phyloP scores from a whole-genome alignment of 2,113 vertebrate species.

The Poecilia latipinna region DNA sequence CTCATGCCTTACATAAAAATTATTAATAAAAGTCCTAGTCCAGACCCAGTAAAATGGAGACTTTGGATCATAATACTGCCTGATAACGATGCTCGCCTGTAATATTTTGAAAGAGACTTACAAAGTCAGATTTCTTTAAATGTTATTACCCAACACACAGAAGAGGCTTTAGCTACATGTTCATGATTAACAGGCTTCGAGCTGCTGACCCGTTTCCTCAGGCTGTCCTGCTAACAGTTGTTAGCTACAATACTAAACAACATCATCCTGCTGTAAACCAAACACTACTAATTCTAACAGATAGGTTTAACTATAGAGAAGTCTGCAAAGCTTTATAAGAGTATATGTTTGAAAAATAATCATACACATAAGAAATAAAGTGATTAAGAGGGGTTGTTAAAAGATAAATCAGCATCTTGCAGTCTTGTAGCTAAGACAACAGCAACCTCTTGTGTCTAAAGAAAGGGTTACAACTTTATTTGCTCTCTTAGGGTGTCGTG shows the following conservation, averaged over 20 bases:
- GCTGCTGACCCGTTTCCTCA: conserved; percentile 67
- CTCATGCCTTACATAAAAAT: neutral
- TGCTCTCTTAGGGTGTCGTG: neutral
- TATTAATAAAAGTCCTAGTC: conserved; percentile 44
- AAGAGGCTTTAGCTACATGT: conserved; percentile 42
- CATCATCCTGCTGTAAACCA: conserved; percentile 17
- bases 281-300: neutral
- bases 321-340: neutral
- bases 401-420: neutral
- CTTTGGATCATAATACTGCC: conserved; percentile 25
- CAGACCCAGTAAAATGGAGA: conserved; percentile 14
- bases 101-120: conserved; percentile 14
- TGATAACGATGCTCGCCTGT: conserved; percentile 50
- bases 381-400: neutral
- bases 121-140: conserved; percentile 40
- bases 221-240: conserved; percentile 53
- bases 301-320: conserved; percentile 2
- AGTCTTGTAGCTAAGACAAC: neutral
- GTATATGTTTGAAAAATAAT: rapidly evolving
- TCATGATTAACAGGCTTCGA: conserved; percentile 61
- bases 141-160: conserved; percentile 32
- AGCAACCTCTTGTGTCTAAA: conserved; percentile 13
- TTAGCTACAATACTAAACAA: conserved; percentile 62
- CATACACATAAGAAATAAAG: neutral
- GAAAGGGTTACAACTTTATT: neutral